Evolutionary conservation across 2,797 vertebrate species (phyloP), one percentile per base, ranked within the genome.

Genomic region (Channallabes apus): DNA sequence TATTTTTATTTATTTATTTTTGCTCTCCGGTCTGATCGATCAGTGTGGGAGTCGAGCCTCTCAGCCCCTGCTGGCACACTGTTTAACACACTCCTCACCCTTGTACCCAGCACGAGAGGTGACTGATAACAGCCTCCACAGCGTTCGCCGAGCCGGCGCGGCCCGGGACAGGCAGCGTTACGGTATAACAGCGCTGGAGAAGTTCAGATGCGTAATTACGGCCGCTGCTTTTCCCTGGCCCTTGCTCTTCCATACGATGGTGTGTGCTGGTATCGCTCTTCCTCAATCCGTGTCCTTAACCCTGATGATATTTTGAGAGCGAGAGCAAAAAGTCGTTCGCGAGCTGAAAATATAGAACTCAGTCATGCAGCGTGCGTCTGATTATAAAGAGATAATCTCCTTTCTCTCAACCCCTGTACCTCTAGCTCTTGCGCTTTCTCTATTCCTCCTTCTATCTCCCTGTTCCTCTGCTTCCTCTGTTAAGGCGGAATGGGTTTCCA

Each of bases 371-470:
- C 46, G 14, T 80, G 77, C 80, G 72, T 90, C 86, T 91, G 91
- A 91, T 93, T 92, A 92, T 91, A 88, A 92, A 91, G 87, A 93
- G 91, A 94, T 94, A 82, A 92, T 93, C 91, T 89, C 85, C 73
- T 82, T 65, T 38, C 69, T 68, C 68, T 46, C 38, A 14, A 54
- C 32, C 76, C 59, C 71, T 27, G 79, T 88, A 81, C 64, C 80
- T 64, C 79, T 24, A 78, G 64, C 68, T 82, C 65, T 67, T 56
- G 41, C 41, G 81, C 77, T 85, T 35, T 82, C 88, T 81, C 56
- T 71, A n/a, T 41, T 56, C 62, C 41, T 81, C 68, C 76, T 29
- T 82, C 75, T 88, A 86, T 84, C 82, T 82, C 58, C 35, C 35
- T 76, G 81, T 87, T 92, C 6, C 29, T 87, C 77, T 84, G 82